Evolutionary conservation across 23 tunicate species (phyloP).

Genomic region (Diplosoma virens): DNA sequence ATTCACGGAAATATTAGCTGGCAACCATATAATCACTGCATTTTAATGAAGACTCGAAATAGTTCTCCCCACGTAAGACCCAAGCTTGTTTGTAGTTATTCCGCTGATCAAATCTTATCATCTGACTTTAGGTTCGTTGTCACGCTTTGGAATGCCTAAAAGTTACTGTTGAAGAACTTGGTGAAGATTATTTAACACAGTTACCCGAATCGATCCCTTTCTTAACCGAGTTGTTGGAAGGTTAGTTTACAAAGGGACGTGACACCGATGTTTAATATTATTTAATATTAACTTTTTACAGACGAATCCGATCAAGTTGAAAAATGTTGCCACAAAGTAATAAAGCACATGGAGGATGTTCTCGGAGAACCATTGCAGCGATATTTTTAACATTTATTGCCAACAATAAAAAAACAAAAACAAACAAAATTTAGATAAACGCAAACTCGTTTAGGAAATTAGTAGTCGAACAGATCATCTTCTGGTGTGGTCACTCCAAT

Average conservation of each 20-base stretch:
- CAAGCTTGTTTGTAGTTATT: not conserved
- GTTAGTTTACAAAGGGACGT: no score
- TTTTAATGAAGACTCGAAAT: slow-evolving; percentile 70
- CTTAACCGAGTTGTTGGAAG: slow-evolving; percentile 90
- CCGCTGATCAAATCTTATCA: not conserved
- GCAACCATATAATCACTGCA: slow-evolving; percentile 69
- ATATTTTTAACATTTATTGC: slow-evolving; percentile 38
- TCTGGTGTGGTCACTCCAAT: no score
- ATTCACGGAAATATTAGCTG: slow-evolving; percentile 53
- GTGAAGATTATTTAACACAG: slow-evolving; percentile 58
- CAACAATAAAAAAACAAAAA: not conserved
- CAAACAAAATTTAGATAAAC: no score
- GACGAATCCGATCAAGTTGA: slow-evolving; percentile 63
- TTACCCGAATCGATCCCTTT: slow-evolving; percentile 85
- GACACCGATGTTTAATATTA: slow-evolving; percentile 10
- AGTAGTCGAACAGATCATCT: no score
- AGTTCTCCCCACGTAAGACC: slow-evolving; percentile 29
- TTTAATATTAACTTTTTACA: slow-evolving; percentile 9
- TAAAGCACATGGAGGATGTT: slow-evolving; percentile 47
- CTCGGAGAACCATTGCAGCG: slow-evolving; percentile 75
- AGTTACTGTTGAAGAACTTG: slow-evolving; percentile 52
- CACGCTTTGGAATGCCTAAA: slow-evolving; percentile 50
- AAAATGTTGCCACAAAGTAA: slow-evolving; percentile 42
- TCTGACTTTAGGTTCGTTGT: slow-evolving; percentile 50
- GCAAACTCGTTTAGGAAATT: no score